phyloP scores from a whole-genome alignment of 1,140 invertebrate genomes.

The Leptoteleia sp. region DNA sequence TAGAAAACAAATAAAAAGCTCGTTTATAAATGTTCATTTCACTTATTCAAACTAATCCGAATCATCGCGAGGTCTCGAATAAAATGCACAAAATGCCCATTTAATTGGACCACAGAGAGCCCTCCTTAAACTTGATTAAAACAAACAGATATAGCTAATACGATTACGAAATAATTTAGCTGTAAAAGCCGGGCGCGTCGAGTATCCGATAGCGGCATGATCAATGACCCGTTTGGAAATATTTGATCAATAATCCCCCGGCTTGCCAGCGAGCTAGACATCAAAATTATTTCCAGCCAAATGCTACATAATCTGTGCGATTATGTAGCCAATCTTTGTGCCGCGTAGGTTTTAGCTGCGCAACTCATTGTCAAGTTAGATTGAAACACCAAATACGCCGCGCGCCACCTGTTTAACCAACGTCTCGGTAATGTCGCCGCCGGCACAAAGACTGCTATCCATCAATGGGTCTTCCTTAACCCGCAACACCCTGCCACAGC shows the following conservation, averaged over 20 bases:
- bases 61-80: no score
- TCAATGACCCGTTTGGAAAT: conserved; percentile 11
- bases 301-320: conserved; percentile 38
- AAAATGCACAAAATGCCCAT: no score
- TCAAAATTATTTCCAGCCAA: conserved; percentile 19
- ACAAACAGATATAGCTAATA: no score
- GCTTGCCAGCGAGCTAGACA: conserved; percentile 9
- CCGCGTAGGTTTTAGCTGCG: conserved; percentile 11
- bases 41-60: no score
- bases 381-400: conserved; percentile 41
- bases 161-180: no score
- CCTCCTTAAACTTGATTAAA: no score
- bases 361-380: conserved; percentile 49
- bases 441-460: conserved; percentile 43
- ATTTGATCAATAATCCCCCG: conserved; percentile 19
- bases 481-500: conserved; percentile 21
- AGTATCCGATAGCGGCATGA: neutral
- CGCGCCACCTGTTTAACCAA: conserved; percentile 42
- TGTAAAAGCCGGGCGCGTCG: no score
- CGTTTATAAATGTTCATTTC: no score
- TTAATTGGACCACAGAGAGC: no score
- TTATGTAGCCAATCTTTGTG: conserved; percentile 25
- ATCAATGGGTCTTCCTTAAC: conserved; percentile 54
- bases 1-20: no score
- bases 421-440: conserved; percentile 27